A percentile compares a stretch with the other conserved stretches of the same genome.
Conservation (phyloP, 2,113 vertebrate genomes). For the Suricata suricatta region DNA sequence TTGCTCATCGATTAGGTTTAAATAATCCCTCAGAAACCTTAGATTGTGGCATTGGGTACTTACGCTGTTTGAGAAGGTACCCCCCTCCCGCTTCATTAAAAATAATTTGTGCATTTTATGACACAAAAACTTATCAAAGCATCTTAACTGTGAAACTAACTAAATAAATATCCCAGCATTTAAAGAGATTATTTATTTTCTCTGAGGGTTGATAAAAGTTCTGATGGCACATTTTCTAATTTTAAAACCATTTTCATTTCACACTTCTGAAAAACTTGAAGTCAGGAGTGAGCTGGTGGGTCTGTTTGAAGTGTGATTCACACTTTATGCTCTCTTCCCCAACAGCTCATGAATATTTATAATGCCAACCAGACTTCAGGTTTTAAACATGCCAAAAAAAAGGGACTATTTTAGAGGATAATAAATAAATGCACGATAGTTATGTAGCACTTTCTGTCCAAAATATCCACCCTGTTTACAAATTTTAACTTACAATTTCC, state of each 20-base stretch:
- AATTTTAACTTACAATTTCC: constrained; percentile 65
- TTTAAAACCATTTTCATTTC: constrained; percentile 88
- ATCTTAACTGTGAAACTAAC: constrained; percentile 80
- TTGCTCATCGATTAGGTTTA: constrained; percentile 34
- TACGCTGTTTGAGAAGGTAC: constrained; percentile 52
- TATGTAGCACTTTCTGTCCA: constrained; percentile 66
- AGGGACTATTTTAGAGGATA: constrained; percentile 72
- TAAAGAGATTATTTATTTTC: constrained; percentile 87
- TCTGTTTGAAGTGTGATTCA: constrained; percentile 89
- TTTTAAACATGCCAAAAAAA: constrained; percentile 78
- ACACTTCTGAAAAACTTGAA: constrained; percentile 87
- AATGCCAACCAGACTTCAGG: constrained; percentile 80
- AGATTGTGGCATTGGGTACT: constrained; percentile 50
- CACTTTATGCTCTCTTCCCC: constrained; percentile 84
- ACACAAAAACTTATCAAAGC: constrained; percentile 80
- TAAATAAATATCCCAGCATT: constrained; percentile 81
- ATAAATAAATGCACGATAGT: constrained; percentile 62
- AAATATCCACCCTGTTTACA: constrained; percentile 75
- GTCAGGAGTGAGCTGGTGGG: constrained; percentile 86
- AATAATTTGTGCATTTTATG: constrained; percentile 78
- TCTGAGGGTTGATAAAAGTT: constrained; percentile 87
- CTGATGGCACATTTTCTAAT: constrained; percentile 89
- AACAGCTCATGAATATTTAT: constrained; percentile 86
- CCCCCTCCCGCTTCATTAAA: constrained; percentile 76
- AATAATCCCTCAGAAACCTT: constrained; percentile 70